Evolutionary conservation across 2,888 invertebrate species (phyloP).

Genomic region (Eledone cirrhosa): DNA sequence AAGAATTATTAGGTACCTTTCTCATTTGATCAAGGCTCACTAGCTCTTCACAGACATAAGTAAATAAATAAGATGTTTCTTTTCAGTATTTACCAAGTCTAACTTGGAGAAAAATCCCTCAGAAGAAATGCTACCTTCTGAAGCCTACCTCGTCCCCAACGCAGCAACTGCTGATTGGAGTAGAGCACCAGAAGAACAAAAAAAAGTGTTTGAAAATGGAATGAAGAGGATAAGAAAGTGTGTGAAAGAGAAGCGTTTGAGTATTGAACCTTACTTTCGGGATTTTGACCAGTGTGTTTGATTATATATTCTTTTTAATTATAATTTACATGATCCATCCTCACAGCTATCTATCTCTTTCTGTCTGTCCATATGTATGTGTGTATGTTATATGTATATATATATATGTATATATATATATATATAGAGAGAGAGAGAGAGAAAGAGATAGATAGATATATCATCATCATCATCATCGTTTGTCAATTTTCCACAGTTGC

Average conservation of each 20-base stretch:
- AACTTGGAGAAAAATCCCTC: slow-evolving; percentile 62
- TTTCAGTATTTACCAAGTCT: slow-evolving; percentile 65
- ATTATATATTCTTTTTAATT: background rate
- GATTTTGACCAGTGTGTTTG: slow-evolving; percentile 64
- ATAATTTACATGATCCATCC: background rate
- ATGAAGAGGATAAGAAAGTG: slow-evolving; percentile 60
- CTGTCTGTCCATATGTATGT: background rate
- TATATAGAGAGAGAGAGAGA: too few relatives aligned
- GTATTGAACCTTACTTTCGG: slow-evolving; percentile 63
- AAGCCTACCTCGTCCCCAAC: slow-evolving; percentile 63
- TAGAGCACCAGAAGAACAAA: slow-evolving; percentile 58
- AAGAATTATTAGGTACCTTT: too few relatives aligned
- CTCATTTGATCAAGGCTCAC: too few relatives aligned
- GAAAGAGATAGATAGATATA: too few relatives aligned
- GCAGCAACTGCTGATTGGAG: slow-evolving; percentile 64
- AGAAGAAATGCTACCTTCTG: slow-evolving; percentile 56
- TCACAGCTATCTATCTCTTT: background rate
- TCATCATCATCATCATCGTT: too few relatives aligned
- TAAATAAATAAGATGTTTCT: too few relatives aligned
- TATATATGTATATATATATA: too few relatives aligned
- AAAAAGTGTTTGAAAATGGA: slow-evolving; percentile 51
- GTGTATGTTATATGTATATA: too few relatives aligned
- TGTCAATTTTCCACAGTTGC: too few relatives aligned
- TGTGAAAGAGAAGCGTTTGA: slow-evolving; percentile 60
- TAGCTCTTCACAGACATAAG: too few relatives aligned